phyloP scores from a whole-genome alignment of 2,113 vertebrate genomes.

The Lagenorhynchus albirostris region DNA sequence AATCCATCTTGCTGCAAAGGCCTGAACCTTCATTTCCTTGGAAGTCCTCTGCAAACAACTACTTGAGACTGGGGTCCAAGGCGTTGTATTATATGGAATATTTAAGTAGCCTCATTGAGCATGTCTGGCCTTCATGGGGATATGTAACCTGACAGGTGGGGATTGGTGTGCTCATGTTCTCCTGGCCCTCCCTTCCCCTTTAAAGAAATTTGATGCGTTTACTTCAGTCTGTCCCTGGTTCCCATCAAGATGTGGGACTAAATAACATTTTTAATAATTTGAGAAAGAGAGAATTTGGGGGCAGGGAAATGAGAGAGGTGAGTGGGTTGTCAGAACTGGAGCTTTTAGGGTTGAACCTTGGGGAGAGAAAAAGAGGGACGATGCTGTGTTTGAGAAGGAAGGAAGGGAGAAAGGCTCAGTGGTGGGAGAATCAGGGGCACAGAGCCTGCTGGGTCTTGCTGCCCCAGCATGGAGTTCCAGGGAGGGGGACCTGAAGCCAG shows the following conservation, averaged over 20 bases:
- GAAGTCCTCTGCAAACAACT: not conserved
- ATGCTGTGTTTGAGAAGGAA: not conserved
- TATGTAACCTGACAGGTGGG: not conserved
- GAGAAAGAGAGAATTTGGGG: not conserved
- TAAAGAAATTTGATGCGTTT: not conserved
- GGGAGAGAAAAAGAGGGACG: not conserved
- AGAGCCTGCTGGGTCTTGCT: not conserved
- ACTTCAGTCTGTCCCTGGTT: not conserved
- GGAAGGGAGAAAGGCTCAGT: not conserved
- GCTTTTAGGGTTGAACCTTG: not conserved
- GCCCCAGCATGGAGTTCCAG: not conserved
- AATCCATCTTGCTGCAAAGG: not conserved
- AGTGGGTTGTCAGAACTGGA: not conserved
- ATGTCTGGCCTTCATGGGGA: not conserved
- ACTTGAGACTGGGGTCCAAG: not conserved
- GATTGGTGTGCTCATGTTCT: not conserved
- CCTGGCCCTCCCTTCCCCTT: not conserved
- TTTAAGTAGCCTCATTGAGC: slow-evolving; percentile 20
- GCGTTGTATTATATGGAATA: not conserved
- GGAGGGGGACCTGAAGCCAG: not conserved
- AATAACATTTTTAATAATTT: not conserved
- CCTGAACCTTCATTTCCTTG: not conserved
- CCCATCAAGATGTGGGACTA: not conserved
- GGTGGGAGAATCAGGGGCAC: not conserved
- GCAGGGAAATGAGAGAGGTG: not conserved